Percentiles rank a stretch among this genome's conserved stretches.
These are phyloP conservation scores for Jaculus jaculus DNA, from an alignment of 2,113 vertebrate species.

Conservation along the genomic window DNA sequence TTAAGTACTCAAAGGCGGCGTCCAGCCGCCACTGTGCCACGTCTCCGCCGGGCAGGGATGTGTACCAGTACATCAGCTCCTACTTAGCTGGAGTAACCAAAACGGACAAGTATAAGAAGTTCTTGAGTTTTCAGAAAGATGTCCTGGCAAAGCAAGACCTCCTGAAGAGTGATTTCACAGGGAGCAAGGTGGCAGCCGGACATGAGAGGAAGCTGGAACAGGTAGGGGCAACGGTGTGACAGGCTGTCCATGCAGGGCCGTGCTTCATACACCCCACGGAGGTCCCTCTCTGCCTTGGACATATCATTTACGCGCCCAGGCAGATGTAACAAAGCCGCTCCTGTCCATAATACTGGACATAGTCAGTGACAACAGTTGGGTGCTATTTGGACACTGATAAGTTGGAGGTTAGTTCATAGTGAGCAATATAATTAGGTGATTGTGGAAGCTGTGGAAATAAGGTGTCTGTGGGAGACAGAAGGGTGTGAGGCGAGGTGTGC, in stretches of 20 bases:
- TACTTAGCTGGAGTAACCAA: constrained; percentile 72
- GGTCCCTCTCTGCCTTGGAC: accelerated
- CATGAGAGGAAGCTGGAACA: constrained; percentile 83
- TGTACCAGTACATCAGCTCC: constrained; percentile 54
- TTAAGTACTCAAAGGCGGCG: constrained; percentile 43
- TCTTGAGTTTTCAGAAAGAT: constrained; percentile 78
- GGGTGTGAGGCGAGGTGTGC: not conserved
- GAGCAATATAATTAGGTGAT: accelerated
- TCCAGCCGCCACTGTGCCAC: constrained; percentile 41
- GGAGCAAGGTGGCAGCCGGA: constrained; percentile 58
- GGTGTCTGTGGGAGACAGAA: not conserved
- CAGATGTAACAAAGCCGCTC: no score
- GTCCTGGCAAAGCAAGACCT: constrained; percentile 74
- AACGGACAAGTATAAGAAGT: constrained; percentile 73
- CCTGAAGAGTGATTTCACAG: constrained; percentile 52
- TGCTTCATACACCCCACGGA: not conserved
- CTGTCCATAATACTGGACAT: no score
- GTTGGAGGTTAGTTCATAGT: no score
- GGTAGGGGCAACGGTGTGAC: constrained; percentile 64
- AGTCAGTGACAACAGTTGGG: no score
- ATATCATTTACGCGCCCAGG: accelerated
- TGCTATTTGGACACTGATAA: not conserved
- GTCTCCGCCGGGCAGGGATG: not conserved
- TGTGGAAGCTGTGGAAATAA: accelerated
- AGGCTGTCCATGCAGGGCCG: no score